A percentile compares a stretch with the other conserved stretches of the same genome.
Evolutionary conservation across 2,797 vertebrate genomes (phyloP).

Genomic region (Acanthiza pusilla): DNA sequence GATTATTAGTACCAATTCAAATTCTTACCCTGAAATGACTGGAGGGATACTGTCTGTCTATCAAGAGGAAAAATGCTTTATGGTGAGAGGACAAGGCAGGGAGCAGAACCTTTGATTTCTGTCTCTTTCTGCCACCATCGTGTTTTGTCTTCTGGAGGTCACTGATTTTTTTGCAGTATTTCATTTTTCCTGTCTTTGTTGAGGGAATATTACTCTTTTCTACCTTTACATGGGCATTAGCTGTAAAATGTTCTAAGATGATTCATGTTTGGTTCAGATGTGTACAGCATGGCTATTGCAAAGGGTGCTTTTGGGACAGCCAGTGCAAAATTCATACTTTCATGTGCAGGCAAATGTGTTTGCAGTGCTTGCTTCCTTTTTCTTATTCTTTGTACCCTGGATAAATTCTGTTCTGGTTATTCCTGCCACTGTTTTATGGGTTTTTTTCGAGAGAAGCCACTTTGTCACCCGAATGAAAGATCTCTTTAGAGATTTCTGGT

Average conservation of each 20-base stretch:
- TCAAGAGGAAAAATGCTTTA: background rate
- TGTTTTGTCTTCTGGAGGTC: background rate
- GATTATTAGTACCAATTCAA: background rate
- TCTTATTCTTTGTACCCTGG: background rate
- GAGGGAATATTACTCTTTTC: background rate
- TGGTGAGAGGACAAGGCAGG: background rate
- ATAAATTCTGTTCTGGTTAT: background rate
- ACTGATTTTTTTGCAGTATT: background rate
- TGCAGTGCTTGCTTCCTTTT: constrained; percentile 22
- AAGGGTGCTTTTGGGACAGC: background rate
- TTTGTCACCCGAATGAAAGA: constrained; percentile 38
- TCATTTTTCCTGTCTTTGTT: background rate
- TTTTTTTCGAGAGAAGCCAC: background rate
- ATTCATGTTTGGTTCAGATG: background rate
- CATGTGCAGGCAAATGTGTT: background rate
- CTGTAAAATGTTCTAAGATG: background rate
- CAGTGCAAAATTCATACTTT: background rate
- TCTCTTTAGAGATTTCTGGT: constrained; percentile 43
- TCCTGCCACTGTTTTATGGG: constrained; percentile 23
- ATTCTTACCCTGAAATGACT: background rate
- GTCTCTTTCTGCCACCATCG: background rate
- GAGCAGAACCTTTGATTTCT: background rate
- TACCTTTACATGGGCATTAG: background rate
- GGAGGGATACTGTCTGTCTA: background rate
- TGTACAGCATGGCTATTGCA: background rate